Evolutionary conservation across 2,113 vertebrate genomes (phyloP), one percentile per base, ranked within the genome.

Genomic region (Prunella fulvescens): DNA sequence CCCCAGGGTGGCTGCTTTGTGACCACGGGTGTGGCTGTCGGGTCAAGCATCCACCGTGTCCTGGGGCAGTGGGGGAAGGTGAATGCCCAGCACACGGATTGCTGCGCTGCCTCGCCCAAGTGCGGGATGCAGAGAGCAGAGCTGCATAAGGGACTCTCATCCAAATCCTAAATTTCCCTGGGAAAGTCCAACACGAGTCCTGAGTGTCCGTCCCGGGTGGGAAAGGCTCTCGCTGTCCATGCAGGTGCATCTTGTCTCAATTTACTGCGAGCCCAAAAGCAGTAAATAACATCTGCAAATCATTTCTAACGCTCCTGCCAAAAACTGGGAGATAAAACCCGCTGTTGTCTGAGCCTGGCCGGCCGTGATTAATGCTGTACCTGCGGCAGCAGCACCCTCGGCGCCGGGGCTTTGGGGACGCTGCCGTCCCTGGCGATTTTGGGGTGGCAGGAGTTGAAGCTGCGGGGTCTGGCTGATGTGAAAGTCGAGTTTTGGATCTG

Each of bases 211-310:
- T 62, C 54, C 60, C 66, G 77, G 60, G 76, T 78, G 87, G 89
- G 94, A 87, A 93, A 84, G 16, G n/a, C 72, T 83, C 73, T 92
- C 40, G 0, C 73, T 37, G 58, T 81, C 94, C 92, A 58, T 54
- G 92, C 97, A 96, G 95, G 95, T 97, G 92, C 87, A 93, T 95
- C 93, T 95, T 86, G 92, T 96, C 97, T 96, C 83, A 35, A 79
- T 93, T 95, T 93, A 70, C 74, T 91, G 57, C 64, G 12, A 91
- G 86, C 82, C 80, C 90, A 78, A 92, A 53, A 83, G 94, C 92
- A 84, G 96, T 96, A 96, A 97, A 96, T 96, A 97, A 95, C 97
- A 96, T 96, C 97, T 97, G 96, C 89, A 94, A 96, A 82, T 44
- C 44, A 93, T 97, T 97, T 83, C 84, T 93, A 53, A 6, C 7